Evolutionary conservation across 2,888 invertebrate species (phyloP).

Genomic region (Diarsia mendica): DNA sequence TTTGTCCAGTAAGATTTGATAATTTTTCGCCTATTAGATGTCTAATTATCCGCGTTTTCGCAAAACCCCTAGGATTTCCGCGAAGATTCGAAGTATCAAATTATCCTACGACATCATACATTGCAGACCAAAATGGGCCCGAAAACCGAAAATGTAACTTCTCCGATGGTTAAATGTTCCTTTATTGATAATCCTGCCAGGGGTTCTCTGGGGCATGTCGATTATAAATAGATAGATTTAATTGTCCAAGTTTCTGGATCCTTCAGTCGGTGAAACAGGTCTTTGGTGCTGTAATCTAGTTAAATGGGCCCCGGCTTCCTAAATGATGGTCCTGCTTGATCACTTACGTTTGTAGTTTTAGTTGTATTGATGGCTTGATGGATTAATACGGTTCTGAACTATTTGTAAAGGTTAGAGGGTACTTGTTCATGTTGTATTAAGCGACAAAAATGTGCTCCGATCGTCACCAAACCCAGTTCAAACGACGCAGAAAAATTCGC

Average conservation of each 20-base stretch:
- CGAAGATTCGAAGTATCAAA: conserved; percentile 33
- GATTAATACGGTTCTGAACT: conserved; percentile 15
- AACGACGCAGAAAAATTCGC: no score
- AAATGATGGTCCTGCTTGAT: conserved; percentile 55
- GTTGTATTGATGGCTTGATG: conserved; percentile 37
- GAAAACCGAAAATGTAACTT: conserved; percentile 60
- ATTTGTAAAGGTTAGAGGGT: conserved; percentile 5
- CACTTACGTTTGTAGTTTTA: conserved; percentile 45
- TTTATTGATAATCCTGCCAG: conserved; percentile 68
- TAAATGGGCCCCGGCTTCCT: conserved; percentile 56
- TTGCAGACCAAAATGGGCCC: no score
- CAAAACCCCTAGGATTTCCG: conserved; percentile 36
- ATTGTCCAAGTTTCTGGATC: conserved; percentile 67
- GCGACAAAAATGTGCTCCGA: no score
- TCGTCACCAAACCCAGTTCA: no score
- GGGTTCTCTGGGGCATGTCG: conserved; percentile 60
- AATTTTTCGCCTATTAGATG: not conserved
- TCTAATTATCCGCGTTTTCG: conserved; percentile 14
- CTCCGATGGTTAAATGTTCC: conserved; percentile 65
- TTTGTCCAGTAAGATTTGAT: no score
- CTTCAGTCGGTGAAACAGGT: conserved; percentile 52
- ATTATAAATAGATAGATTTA: conserved; percentile 70
- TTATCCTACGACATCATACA: not conserved
- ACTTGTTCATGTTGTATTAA: not conserved
- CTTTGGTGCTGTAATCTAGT: conserved; percentile 64